These are phyloP conservation scores for Selene dorsalis DNA, from an alignment of 2,797 vertebrate genomes.

Conservation along the genomic window DNA sequence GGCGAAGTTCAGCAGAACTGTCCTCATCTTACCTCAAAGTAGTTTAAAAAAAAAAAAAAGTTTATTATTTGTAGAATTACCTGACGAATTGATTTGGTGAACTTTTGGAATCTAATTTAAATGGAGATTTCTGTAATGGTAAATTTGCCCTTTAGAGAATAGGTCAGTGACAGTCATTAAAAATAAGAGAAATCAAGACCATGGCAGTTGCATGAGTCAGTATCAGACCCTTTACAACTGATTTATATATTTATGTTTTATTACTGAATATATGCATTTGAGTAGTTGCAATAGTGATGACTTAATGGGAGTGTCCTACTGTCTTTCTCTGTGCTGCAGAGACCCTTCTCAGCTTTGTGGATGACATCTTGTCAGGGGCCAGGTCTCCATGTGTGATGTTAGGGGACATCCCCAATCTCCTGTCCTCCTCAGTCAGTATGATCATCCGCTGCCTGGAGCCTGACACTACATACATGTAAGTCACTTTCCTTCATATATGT, in stretches of 20 bases:
- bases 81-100: neutral
- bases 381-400: constrained; percentile 98
- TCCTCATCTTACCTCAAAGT: constrained; percentile 12
- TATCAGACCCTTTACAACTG: neutral
- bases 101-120: neutral
- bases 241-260: neutral
- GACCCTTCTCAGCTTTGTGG: constrained; percentile 95
- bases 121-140: too few relatives aligned
- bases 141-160: too few relatives aligned
- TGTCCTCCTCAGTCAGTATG: constrained; percentile 92
- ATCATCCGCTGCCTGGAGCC: constrained; percentile 96
- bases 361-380: constrained; percentile 96
- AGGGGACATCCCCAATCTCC: constrained; percentile 92
- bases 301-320: neutral
- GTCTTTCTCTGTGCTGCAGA: constrained; percentile 80
- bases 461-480: constrained; percentile 97
- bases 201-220: neutral
- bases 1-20: neutral
- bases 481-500: constrained; percentile 41
- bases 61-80: neutral
- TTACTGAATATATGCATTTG: too few relatives aligned
- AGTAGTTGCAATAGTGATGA: too few relatives aligned
- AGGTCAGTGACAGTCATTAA: too few relatives aligned
- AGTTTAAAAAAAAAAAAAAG: neutral
- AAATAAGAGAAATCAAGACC: neutral